Conservation (phyloP, 2,888 invertebrate species). For the Spisula subtruncata region DNA sequence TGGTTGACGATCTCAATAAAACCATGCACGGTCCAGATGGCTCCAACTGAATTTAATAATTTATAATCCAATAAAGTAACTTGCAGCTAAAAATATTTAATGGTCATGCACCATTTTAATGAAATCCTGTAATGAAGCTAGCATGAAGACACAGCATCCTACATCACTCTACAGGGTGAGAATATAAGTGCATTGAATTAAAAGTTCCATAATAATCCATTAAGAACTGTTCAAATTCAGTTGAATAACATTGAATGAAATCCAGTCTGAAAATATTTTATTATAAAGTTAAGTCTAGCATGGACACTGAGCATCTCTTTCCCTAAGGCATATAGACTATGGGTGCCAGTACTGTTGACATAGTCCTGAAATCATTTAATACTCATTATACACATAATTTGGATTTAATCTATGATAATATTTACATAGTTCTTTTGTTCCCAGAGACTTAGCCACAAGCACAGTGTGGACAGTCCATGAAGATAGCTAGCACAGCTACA, state of each 20-base stretch:
- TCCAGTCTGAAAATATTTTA: neutral
- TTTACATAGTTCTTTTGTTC: slow-evolving; percentile 1
- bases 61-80: too few relatives aligned
- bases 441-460: neutral
- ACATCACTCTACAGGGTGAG: too few relatives aligned
- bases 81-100: too few relatives aligned
- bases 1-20: neutral
- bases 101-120: too few relatives aligned
- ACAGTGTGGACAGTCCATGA: neutral
- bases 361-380: neutral
- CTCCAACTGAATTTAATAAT: too few relatives aligned
- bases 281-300: neutral
- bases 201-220: neutral
- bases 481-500: neutral
- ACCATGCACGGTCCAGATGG: too few relatives aligned
- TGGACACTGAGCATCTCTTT: neutral
- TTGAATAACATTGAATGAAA: neutral
- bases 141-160: too few relatives aligned
- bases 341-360: slow-evolving; percentile 1
- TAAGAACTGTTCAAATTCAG: neutral
- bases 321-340: neutral
- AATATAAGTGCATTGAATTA: too few relatives aligned
- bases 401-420: slow-evolving; percentile 8
- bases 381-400: neutral
- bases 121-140: too few relatives aligned